Conservation (phyloP, 2,888 invertebrate species). For the Acrocyrtus sp. region DNA sequence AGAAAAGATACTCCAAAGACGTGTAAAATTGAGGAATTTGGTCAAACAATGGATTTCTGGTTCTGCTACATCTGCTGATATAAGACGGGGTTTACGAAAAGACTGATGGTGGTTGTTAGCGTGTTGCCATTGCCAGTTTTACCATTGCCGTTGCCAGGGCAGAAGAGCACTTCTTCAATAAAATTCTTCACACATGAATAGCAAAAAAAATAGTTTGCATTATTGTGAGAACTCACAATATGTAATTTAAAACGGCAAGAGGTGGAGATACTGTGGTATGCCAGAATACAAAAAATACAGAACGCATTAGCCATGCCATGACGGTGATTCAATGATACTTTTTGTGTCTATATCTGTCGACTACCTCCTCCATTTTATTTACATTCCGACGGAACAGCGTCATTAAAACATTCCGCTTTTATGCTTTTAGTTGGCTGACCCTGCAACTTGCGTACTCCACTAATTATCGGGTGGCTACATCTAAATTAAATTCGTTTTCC, state of each 20-base stretch:
- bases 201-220: background rate
- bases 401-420: background rate
- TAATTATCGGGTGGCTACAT: background rate
- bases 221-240: background rate
- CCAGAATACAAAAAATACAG: background rate
- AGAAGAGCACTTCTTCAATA: background rate
- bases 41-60: background rate
- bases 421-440: background rate
- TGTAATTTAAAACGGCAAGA: background rate
- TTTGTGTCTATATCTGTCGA: background rate
- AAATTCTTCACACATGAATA: background rate
- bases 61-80: background rate
- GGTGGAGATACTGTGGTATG: too few relatives aligned
- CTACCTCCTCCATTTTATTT: background rate
- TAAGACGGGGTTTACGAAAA: too few relatives aligned
- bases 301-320: background rate
- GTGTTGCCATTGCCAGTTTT: too few relatives aligned
- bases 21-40: background rate
- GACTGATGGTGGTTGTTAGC: too few relatives aligned
- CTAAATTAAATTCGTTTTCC: background rate
- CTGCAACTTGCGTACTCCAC: background rate
- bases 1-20: background rate
- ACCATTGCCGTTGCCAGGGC: too few relatives aligned
- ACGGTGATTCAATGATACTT: background rate
- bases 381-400: background rate